A percentile compares a stretch with the other conserved stretches of the same genome.
Evolutionary conservation across 2,113 vertebrate genomes (phyloP).

Genomic region (Shinisaurus crocodilurus): DNA sequence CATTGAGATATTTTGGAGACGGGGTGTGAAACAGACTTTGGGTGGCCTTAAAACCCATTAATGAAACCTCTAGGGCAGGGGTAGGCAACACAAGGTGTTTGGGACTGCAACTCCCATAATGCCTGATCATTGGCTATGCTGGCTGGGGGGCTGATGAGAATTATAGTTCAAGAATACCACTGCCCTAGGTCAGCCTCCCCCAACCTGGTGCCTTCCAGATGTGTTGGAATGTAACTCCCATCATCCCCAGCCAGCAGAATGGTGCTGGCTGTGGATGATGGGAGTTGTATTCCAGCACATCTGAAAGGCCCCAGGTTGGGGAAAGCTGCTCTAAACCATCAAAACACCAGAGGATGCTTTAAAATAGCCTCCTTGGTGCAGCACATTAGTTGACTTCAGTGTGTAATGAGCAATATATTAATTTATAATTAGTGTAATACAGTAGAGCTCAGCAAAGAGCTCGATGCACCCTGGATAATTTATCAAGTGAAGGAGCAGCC

Average conservation of each 20-base stretch:
- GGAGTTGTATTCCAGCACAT: too few species aligned
- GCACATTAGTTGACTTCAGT: conserved; percentile 64
- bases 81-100: too few species aligned
- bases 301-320: too few species aligned
- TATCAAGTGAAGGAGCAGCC: conserved; percentile 62
- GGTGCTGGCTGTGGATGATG: too few species aligned
- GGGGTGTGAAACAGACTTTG: conserved; percentile 9
- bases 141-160: too few species aligned
- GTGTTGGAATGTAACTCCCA: too few species aligned
- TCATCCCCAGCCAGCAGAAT: too few species aligned
- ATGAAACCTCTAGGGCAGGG: conserved; percentile 61
- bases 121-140: too few species aligned
- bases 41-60: conserved; percentile 58
- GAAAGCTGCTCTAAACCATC: conserved; percentile 44
- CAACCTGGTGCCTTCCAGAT: too few species aligned
- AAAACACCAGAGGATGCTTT: conserved; percentile 58
- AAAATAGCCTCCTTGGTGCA: conserved; percentile 58
- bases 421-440: conserved; percentile 75
- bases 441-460: conserved; percentile 67
- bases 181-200: too few species aligned
- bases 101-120: too few species aligned
- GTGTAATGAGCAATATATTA: conserved; percentile 75
- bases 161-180: too few species aligned
- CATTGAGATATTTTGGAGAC: neutral
- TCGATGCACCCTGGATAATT: conserved; percentile 63